Evolutionary conservation across 2,888 invertebrate genomes (phyloP), one percentile per base, ranked within the genome.

Genomic region (Drosophila hawaiiensis): DNA sequence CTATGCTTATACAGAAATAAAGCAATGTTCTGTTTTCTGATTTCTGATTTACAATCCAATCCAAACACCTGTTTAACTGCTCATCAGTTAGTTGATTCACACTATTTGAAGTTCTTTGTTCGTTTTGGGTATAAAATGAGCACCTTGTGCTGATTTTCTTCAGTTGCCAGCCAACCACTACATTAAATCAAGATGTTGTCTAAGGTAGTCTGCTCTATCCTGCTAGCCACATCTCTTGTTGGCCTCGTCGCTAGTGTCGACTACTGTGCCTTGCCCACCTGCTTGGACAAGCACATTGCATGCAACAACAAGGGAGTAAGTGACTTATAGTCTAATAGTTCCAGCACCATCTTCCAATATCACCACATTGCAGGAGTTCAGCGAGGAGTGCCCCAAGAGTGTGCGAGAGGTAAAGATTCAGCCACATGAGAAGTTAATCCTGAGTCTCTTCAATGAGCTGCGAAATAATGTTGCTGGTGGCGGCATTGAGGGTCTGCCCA

Each of bases 251-350:
- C 55, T 4, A 64, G 66, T 19, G 33, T 33, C 31, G 82, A 82
- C 37, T 82, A 82, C 35, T 83, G 83, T 55, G 82, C 82, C 9
- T 58, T 83, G 66, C 83, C 84, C 54, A 82, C 83, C 43, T 83
- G 83, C 25, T 65, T 84, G 68, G 83, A 83, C 55, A 83, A 83
- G 72, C 83, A 83, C 56, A 74, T 83, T 50, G 83, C 84, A 54
- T 83, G 83, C 72, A 83, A 83, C 33, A 83, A 83, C 19, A 84
- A 83, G 14, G 84, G 82, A 52, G 83, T 83, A 73, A 73, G 80
- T 71, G 2, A 87, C 82, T 28, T 84, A 84, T 78, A 78, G 37
- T 37, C 16, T 19, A 37, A 37, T 37, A 16, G 6, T 37, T 37
- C 3, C 37, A 37, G 16, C 6, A 14, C 16, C 37, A 19, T 3